A percentile compares a stretch with the other conserved stretches of the same genome.
These are phyloP conservation scores for Mamestra brassicae DNA, from an alignment of 2,888 invertebrate genomes.

Conservation along the genomic window DNA sequence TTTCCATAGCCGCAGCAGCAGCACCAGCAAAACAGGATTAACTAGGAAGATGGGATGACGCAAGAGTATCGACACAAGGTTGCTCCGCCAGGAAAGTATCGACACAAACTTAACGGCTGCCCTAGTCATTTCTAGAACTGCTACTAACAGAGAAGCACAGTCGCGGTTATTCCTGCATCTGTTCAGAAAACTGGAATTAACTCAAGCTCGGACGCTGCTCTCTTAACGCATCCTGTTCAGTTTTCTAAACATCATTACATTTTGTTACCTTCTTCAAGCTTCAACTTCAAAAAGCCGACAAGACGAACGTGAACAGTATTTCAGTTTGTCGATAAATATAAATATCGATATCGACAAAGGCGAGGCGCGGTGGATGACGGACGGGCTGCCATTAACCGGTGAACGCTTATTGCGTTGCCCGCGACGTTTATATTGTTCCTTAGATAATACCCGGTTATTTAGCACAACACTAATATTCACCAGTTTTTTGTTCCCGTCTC, in stretches of 20 bases:
- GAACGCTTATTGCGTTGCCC: slow-evolving; percentile 82
- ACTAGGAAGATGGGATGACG: no score
- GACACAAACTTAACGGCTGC: no score
- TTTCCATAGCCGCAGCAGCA: no score
- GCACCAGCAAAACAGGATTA: no score
- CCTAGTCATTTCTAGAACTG: no score
- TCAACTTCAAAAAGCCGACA: slow-evolving; percentile 53
- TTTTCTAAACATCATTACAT: slow-evolving; percentile 43
- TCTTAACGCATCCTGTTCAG: slow-evolving; percentile 19
- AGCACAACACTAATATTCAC: slow-evolving; percentile 82
- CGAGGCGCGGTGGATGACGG: slow-evolving; percentile 76
- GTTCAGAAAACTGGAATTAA: not conserved
- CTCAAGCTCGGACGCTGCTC: not conserved
- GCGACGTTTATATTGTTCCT: slow-evolving; percentile 84
- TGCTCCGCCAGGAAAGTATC: no score
- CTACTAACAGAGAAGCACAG: not conserved
- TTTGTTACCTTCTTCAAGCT: slow-evolving; percentile 43
- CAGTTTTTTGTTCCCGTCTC: slow-evolving; percentile 79
- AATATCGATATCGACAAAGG: slow-evolving; percentile 70
- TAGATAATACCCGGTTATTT: slow-evolving; percentile 85
- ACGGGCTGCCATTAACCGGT: slow-evolving; percentile 81
- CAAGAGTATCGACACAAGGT: no score
- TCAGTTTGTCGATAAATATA: slow-evolving; percentile 58
- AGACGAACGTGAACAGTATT: slow-evolving; percentile 56
- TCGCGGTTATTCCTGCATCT: not conserved